Evolutionary conservation across 2,888 invertebrate species (phyloP), one percentile per base, ranked within the genome.

Genomic region (Creontiades dilutus): DNA sequence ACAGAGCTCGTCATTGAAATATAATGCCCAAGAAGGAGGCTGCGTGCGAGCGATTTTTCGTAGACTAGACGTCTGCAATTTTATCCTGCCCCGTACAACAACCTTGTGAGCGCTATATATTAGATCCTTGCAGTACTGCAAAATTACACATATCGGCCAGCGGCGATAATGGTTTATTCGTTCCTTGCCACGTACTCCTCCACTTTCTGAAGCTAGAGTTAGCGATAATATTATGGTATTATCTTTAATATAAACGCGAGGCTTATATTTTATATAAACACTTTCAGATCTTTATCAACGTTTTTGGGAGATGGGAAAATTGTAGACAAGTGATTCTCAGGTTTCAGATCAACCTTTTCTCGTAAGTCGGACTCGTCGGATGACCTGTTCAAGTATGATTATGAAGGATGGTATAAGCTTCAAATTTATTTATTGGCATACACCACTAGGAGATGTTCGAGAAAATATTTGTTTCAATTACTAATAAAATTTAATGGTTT

Each of bases 1-100:
- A 68, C 68, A 7, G 23, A 68, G 57, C 57, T n/a, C 57, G 57
- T 68, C 19, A 27, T 68, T 68, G 68, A 23, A 68, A 68, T 27
- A 68, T 23, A 68, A 68, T 23, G 19, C n/a, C 19, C 61, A 3
- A 61, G 61, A 52, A 52, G 52, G 5, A 52, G 16, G 5, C 52
- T 13, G 52, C 52, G 52, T 16, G 13, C 57, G 7, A 57, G n/a
- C 57, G 12, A 23, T 23, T 68, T 23, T 19, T 68, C 27, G 68
- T 23, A 19, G 68, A 68, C 68, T 4, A 5, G 68, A 19, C 68
- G 68, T 68, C 68, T 68, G 27, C 68, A 19, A 23, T 68, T 68
- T 68, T 23, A 68, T 68, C 68, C 23, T 16, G 52, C 23, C 68
- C 23, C 19, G 23, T 23, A 1, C 68, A 23, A 68, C 68, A 68